These are phyloP conservation scores for Dasysyrphus albostriatus DNA, from an alignment of 2,888 invertebrate species.

Conservation along the genomic window DNA sequence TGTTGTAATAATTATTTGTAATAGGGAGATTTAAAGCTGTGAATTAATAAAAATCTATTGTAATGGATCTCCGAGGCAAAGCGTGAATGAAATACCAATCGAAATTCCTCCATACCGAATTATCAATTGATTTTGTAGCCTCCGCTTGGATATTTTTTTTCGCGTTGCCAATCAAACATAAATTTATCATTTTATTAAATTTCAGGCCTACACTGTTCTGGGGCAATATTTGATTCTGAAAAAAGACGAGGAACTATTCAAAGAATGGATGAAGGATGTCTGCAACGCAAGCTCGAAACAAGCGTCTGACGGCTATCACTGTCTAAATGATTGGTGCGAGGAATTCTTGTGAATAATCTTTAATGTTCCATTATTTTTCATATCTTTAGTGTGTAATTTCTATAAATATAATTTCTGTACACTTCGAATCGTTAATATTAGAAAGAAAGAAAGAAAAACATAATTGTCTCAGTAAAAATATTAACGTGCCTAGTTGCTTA, in stretches of 20 bases:
- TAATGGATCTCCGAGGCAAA: too few species aligned
- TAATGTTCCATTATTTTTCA: conserved; percentile 39
- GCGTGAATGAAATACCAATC: background rate
- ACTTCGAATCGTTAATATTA: conserved; percentile 26
- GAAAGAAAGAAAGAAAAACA: background rate
- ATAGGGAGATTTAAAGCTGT: background rate
- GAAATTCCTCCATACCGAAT: conserved; percentile 6
- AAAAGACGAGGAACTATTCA: conserved; percentile 97
- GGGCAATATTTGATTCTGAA: conserved; percentile 98
- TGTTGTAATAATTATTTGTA: too few species aligned
- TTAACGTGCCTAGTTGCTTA: conserved; percentile 60
- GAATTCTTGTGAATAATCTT: conserved; percentile 93
- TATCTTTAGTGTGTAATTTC: conserved; percentile 53
- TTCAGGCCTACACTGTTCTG: conserved; percentile 97
- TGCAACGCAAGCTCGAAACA: conserved; percentile 97
- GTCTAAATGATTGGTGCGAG: conserved; percentile 98
- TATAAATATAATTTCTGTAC: conserved; percentile 35
- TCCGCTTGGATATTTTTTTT: too few species aligned
- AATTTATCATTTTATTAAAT: background rate
- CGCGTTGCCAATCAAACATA: conserved; percentile 36
- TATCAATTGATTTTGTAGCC: background rate
- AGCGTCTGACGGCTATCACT: conserved; percentile 96
- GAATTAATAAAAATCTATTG: conserved; percentile 1
- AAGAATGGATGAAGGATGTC: conserved; percentile 98
- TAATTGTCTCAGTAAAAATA: conserved; percentile 50